phyloP scores from a whole-genome alignment of 2,888 invertebrate genomes.

The Synergus japonicus region DNA sequence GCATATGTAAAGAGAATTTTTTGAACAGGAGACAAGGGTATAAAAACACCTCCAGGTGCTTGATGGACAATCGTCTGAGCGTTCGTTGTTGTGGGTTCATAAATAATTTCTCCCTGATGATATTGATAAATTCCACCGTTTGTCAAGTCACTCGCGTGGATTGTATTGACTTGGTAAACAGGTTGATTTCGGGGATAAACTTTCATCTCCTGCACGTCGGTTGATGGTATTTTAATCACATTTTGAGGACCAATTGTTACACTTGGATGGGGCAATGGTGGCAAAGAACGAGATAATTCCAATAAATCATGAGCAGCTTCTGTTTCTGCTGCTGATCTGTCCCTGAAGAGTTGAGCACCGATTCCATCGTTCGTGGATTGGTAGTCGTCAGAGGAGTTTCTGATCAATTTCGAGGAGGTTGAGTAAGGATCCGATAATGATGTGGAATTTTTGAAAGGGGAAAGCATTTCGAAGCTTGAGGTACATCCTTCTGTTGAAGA shows the following conservation, averaged over 20 bases:
- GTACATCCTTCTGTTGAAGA: background rate
- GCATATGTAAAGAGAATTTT: conserved; percentile 74
- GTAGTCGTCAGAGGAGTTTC: background rate
- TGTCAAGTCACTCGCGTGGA: conserved; percentile 62
- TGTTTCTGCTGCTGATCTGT: conserved; percentile 85
- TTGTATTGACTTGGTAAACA: conserved; percentile 73
- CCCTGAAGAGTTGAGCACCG: conserved; percentile 65
- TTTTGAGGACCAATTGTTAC: conserved; percentile 82
- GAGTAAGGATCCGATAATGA: conserved; percentile 20
- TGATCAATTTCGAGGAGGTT: background rate
- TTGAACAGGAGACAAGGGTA: conserved; percentile 74
- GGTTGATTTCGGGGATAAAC: conserved; percentile 70
- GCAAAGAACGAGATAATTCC: conserved; percentile 87
- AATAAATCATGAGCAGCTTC: conserved; percentile 92
- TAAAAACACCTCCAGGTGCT: conserved; percentile 71
- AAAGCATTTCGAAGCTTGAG: conserved; percentile 15
- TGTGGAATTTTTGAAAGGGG: background rate
- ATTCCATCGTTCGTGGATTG: conserved; percentile 50
- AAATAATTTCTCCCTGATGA: conserved; percentile 69
- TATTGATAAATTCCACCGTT: conserved; percentile 67
- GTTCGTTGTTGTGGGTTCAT: conserved; percentile 69
- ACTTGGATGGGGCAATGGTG: conserved; percentile 86
- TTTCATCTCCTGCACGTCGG: conserved; percentile 74
- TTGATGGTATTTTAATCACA: conserved; percentile 76
- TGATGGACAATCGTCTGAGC: conserved; percentile 73